Evolutionary conservation across 2,888 invertebrate genomes (phyloP), one percentile per base, ranked within the genome.

Genomic region (Maniola hyperantus): DNA sequence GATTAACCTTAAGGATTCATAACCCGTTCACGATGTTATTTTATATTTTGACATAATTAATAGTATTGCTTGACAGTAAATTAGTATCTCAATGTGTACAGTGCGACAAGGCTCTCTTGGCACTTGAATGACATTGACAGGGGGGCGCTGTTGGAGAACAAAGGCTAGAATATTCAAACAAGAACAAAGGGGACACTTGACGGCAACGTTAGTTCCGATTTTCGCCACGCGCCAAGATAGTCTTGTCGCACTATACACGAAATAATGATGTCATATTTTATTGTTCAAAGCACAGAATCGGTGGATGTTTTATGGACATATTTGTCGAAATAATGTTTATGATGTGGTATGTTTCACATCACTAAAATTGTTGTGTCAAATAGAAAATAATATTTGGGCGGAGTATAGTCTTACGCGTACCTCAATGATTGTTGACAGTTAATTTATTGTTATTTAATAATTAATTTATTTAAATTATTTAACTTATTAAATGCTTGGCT

Each of bases 381-480:
- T 39, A 42, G 6, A 20, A 57, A 42, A 42, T 20, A 57, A 11
- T 6, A 7, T 42, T 57, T 0, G 18, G 42, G 20, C 46, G 66
- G 65, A 66, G 73, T 18, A 79, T 84, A 85, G 81, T 80, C 82
- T 84, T 80, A 74, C 79, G 79, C 83, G 87, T 85, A 90, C 90
- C 89, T 90, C 90, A 90, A 79, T 57, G 57, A 42, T 78, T 74
- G 77, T 79, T 83, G 77, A 76, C 73, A 78, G 79, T 81, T 77
- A 80, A 83, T 89, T 89, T 88, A 83, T 88, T 87, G 84, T 82
- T 87, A 82, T 83, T 86, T 83, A 84, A 82, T 88, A 86, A 91
- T 87, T 88, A 85, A 91, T 86, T 91, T 90, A 91, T 89, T 79
- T 79, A 78, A 79, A 77, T 78, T 81, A 79, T 80, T 77, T 76